These are phyloP conservation scores for Heliornis fulica DNA, from an alignment of 2,113 vertebrate genomes.

Conservation along the genomic window DNA sequence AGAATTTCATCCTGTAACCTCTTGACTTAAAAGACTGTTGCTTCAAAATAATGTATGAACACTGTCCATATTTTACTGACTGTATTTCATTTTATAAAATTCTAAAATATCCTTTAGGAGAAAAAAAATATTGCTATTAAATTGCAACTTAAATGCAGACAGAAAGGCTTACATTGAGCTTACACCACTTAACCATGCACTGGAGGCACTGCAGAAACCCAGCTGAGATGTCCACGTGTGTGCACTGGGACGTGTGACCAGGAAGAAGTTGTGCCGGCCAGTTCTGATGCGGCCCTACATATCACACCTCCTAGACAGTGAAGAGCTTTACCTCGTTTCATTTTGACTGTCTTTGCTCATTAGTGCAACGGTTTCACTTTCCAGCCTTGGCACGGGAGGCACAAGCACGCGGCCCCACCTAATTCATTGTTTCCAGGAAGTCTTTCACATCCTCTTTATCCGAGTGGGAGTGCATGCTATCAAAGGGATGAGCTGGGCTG, in stretches of 20 bases:
- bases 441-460: background rate
- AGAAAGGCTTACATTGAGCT: accelerated
- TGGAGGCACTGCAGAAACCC: background rate
- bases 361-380: background rate
- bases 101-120: background rate
- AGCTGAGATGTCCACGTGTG: background rate
- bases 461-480: background rate
- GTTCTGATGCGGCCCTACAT: background rate
- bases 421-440: background rate
- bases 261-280: background rate
- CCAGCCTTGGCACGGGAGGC: background rate
- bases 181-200: background rate
- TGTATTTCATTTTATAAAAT: background rate
- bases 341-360: background rate
- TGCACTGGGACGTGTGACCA: accelerated
- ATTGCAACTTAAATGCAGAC: background rate
- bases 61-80: background rate
- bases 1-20: background rate
- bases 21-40: background rate
- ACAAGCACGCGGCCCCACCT: background rate
- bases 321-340: background rate
- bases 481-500: background rate
- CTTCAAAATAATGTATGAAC: background rate
- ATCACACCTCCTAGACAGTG: background rate
- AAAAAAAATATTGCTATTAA: background rate